phyloP scores from a whole-genome alignment of 1,140 invertebrate species.

The Nymphalis io region DNA sequence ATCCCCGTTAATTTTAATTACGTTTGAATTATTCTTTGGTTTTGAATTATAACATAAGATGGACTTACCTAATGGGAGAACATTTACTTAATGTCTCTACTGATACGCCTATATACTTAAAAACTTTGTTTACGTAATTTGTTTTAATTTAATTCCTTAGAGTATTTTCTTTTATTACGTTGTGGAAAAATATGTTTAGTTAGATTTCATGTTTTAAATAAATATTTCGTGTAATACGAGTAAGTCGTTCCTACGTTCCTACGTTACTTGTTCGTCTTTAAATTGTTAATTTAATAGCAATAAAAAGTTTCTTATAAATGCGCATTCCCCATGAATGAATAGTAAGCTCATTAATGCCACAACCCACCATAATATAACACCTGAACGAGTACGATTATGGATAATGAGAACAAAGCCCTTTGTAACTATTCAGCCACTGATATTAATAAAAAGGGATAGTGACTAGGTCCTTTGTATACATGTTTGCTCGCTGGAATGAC shows the following conservation, averaged over 20 bases:
- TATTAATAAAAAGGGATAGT: conserved; percentile 75
- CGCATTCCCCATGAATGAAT: conserved; percentile 10
- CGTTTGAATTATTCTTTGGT: too few relatives aligned
- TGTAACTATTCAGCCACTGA: conserved; percentile 69
- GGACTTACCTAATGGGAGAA: too few relatives aligned
- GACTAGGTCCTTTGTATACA: conserved; percentile 62
- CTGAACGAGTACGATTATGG: conserved; percentile 69
- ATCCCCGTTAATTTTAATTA: too few relatives aligned
- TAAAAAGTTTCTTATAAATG: conserved; percentile 2
- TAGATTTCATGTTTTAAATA: neutral
- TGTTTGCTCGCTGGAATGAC: conserved; percentile 72
- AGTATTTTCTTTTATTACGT: too few relatives aligned
- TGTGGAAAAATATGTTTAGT: too few relatives aligned
- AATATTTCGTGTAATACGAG: neutral
- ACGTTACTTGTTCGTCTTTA: neutral
- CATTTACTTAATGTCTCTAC: too few relatives aligned
- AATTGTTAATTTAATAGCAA: neutral
- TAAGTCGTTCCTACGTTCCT: neutral
- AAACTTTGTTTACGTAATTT: too few relatives aligned
- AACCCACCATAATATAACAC: conserved; percentile 69
- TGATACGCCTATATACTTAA: too few relatives aligned
- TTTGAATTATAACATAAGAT: too few relatives aligned
- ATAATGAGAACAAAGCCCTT: conserved; percentile 75
- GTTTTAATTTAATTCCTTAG: too few relatives aligned
- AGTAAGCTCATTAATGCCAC: conserved; percentile 62